Conservation (phyloP, 2,888 invertebrate species). For the Mythimna ferrago region DNA sequence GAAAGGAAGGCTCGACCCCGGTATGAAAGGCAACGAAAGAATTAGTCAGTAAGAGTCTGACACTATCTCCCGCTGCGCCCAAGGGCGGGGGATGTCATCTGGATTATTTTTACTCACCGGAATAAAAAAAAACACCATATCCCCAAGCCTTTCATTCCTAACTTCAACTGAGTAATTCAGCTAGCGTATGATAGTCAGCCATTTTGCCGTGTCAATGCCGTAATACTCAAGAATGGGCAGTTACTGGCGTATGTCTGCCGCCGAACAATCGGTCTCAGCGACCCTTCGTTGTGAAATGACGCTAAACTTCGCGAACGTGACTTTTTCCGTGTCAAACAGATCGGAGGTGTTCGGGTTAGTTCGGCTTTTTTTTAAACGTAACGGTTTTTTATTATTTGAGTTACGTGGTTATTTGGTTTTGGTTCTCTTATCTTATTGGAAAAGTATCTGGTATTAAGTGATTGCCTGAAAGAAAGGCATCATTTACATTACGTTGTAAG, state of each 20-base stretch:
- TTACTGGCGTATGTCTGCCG: constrained; percentile 31
- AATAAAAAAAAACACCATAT: neutral
- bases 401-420: neutral
- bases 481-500: no score
- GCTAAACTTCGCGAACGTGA: constrained; percentile 63
- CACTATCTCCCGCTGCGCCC: no score
- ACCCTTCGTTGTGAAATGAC: constrained; percentile 61
- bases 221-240: constrained; percentile 51
- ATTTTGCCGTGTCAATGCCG: constrained; percentile 51
- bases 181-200: constrained; percentile 36
- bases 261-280: constrained; percentile 61
- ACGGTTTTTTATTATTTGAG: neutral
- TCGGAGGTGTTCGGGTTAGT: constrained; percentile 27
- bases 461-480: neutral
- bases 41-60: no score
- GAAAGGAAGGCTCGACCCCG: no score
- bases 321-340: constrained; percentile 65
- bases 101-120: no score
- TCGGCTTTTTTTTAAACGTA: constrained; percentile 17
- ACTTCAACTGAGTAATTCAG: constrained; percentile 29
- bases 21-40: no score
- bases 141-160: constrained; percentile 25
- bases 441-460: neutral
- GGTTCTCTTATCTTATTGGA: neutral
- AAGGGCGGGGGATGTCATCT: no score